A percentile compares a stretch with the other conserved stretches of the same genome.
These are phyloP conservation scores for Octodon degus DNA, from an alignment of 2,113 vertebrate genomes.

Conservation along the genomic window DNA sequence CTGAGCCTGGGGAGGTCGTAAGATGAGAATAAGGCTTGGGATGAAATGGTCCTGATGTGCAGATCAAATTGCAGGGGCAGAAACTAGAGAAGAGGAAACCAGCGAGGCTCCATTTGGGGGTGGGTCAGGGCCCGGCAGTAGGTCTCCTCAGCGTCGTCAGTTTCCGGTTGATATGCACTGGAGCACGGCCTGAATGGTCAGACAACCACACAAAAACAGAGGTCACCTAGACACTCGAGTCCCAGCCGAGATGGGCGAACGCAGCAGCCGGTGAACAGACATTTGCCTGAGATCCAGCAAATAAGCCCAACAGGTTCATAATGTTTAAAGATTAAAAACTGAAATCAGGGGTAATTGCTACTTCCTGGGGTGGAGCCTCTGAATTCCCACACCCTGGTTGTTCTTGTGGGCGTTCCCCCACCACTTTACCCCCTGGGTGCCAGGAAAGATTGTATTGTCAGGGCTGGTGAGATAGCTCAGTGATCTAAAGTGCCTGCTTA, in stretches of 20 bases:
- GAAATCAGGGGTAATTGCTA: too few species aligned
- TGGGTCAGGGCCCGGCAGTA: neutral
- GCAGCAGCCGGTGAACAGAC: neutral
- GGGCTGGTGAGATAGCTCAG: too few species aligned
- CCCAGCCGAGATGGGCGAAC: neutral
- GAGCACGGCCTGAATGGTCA: neutral
- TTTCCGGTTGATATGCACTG: too few species aligned
- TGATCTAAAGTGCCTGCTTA: too few species aligned
- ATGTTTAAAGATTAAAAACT: too few species aligned
- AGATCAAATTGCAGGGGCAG: neutral
- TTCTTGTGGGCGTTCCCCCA: neutral
- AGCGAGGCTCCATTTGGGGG: neutral
- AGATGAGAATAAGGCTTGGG: neutral
- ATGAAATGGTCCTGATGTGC: accelerated
- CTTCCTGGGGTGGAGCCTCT: accelerated
- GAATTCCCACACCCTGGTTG: accelerated
- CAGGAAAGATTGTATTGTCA: too few species aligned
- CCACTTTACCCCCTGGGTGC: neutral
- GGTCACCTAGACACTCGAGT: neutral
- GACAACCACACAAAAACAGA: neutral
- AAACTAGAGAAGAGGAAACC: neutral
- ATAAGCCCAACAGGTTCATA: neutral
- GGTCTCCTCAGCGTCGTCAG: neutral
- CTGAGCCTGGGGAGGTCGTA: neutral
- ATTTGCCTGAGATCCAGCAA: neutral